Evolutionary conservation across 1,140 invertebrate genomes (phyloP).

Genomic region (Eumaeus atala): DNA sequence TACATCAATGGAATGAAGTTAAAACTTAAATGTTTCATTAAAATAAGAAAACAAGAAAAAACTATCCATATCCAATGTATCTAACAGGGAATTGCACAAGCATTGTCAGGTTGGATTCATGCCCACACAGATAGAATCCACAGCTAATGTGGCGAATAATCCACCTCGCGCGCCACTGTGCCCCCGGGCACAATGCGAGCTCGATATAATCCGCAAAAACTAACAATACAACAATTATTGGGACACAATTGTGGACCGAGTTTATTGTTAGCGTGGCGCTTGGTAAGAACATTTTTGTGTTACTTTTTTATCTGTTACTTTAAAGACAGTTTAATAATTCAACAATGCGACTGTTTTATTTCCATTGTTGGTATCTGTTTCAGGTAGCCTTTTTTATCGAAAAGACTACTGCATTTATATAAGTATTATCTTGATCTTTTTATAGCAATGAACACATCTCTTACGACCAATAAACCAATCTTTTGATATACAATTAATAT

Average conservation of each 20-base stretch:
- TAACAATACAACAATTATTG: slow-evolving; percentile 44
- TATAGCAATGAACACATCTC: too few species aligned
- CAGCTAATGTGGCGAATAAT: slow-evolving; percentile 62
- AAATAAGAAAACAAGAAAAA: slow-evolving; percentile 9
- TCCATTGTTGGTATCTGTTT: slow-evolving; percentile 45
- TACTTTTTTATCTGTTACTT: slow-evolving; percentile 6
- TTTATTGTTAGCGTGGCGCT: slow-evolving; percentile 15
- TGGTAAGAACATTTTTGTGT: slow-evolving; percentile 4
- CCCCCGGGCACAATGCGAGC: slow-evolving; percentile 41
- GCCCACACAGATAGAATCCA: slow-evolving; percentile 45
- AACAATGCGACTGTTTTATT: slow-evolving; percentile 34
- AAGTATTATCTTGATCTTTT: neutral
- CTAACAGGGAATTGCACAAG: slow-evolving; percentile 55
- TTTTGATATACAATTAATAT: too few species aligned
- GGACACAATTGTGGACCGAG: slow-evolving; percentile 29
- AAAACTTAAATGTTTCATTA: neutral
- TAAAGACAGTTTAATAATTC: slow-evolving; percentile 5
- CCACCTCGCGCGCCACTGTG: slow-evolving; percentile 57
- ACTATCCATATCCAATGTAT: slow-evolving; percentile 17
- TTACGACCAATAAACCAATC: too few species aligned
- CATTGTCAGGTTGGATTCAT: slow-evolving; percentile 42
- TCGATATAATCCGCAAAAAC: slow-evolving; percentile 66
- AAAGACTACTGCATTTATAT: slow-evolving; percentile 1
- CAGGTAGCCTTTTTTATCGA: slow-evolving; percentile 26
- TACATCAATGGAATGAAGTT: neutral